Evolutionary conservation across 2,797 vertebrate genomes (phyloP), one percentile per base, ranked within the genome.

Genomic region (Phyllotis vaccarum): DNA sequence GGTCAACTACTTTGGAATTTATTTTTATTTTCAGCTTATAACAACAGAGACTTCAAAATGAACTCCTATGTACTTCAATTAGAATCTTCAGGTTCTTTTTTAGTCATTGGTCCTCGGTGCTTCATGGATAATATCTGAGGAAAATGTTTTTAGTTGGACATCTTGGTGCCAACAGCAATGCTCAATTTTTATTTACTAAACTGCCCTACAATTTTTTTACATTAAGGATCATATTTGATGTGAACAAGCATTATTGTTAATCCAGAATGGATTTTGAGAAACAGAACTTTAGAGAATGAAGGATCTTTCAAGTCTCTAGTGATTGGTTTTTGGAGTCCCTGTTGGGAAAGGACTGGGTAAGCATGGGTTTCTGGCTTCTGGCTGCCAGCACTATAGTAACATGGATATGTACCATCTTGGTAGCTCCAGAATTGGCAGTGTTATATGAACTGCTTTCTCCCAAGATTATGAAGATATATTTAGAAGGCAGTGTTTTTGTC

Each of bases 171-270:
- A 43, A 2, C 3, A 34, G 13, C 1, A 7, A 7, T 22, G 0
- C 5, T 2, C 0, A 2, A 14, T 9, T 34, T 80, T 60, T 31
- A 21, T 19, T 5, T 54, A 14, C 1, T 34, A 60, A 87, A 40
- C 6, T 0, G 37, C 8, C 2, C 52, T 10, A 27, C 5, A 5
- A 5, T 3, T 1, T 13, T 27, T 49, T 34, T 60, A 19, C 3
- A 1, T 56, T 13, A 37, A 27, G 6, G 5, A 3, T 56, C 29
- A 31, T 31, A 74, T n/a, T 21, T 56, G 10, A 37, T 22, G 29
- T 4, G 13, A 34, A 14, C 8, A 76, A 62, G 24, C 29, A 43
- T 17, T 58, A 62, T 76, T 24, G 8, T 27, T 17, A 76, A 27
- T 31, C 5, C 21, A 24, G 22, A 64, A 31, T 31, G 40, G 34